A percentile compares a stretch with the other conserved stretches of the same genome.
Conservation (phyloP, 2,888 invertebrate genomes). For the Drosophila seclusa region DNA sequence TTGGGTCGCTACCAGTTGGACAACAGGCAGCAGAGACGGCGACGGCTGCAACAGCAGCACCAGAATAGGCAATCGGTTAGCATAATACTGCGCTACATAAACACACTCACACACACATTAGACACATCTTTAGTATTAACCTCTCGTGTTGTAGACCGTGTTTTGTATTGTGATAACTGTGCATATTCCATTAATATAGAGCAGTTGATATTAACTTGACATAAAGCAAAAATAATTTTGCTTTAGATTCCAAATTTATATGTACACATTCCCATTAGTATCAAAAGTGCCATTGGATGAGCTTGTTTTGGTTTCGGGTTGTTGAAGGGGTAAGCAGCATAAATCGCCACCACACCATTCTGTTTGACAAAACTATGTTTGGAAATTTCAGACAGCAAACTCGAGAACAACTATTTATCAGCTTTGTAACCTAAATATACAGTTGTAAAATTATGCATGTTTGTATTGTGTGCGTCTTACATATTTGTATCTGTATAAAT, state of each 20-base stretch:
- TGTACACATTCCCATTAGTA: not conserved
- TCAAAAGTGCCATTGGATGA: slow-evolving; percentile 23
- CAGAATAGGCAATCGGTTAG: slow-evolving; percentile 55
- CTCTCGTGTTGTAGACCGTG: slow-evolving; percentile 8
- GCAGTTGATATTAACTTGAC: not conserved
- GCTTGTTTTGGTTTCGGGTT: slow-evolving; percentile 30
- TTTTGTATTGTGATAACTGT: not conserved
- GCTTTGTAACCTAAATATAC: not conserved
- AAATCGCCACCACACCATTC: not conserved
- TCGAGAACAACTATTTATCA: not conserved
- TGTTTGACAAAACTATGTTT: not conserved
- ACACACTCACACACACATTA: slow-evolving; percentile 7
- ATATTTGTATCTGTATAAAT: slow-evolving; percentile 12
- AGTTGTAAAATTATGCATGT: not conserved
- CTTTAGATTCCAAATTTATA: slow-evolving; percentile 19
- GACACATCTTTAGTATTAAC: not conserved
- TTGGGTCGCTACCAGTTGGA: slow-evolving; percentile 49
- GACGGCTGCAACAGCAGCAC: slow-evolving; percentile 40
- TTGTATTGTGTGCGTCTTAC: not conserved
- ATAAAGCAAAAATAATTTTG: not conserved
- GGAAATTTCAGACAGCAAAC: slow-evolving; percentile 3
- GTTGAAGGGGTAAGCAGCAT: slow-evolving; percentile 37
- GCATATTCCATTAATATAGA: not conserved
- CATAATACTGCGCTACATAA: slow-evolving; percentile 22
- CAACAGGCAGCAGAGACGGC: slow-evolving; percentile 52